Evolutionary conservation across 2,113 vertebrate species (phyloP).

Genomic region (Saguinus midas): DNA sequence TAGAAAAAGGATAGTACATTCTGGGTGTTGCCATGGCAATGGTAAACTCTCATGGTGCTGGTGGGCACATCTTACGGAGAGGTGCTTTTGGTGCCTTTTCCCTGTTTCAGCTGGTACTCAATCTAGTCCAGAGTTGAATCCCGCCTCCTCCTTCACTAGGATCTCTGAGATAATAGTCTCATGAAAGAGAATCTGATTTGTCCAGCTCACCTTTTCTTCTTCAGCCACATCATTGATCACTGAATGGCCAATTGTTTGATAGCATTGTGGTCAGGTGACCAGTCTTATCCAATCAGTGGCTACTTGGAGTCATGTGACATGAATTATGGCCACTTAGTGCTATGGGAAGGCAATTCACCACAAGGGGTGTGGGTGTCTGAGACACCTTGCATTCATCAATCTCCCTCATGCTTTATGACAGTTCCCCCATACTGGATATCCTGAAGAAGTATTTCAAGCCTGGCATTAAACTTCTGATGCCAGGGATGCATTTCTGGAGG

Average conservation of each 20-base stretch:
- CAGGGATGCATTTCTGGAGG: neutral
- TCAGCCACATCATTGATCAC: neutral
- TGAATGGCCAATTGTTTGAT: neutral
- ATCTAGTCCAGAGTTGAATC: too few relatives aligned
- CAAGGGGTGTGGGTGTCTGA: neutral
- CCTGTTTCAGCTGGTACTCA: too few relatives aligned
- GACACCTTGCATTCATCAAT: accelerated
- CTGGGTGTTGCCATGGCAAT: too few relatives aligned
- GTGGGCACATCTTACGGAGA: too few relatives aligned
- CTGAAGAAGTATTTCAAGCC: neutral
- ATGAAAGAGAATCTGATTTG: neutral
- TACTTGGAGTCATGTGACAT: neutral
- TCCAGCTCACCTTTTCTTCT: neutral
- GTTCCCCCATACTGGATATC: neutral
- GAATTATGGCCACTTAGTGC: neutral
- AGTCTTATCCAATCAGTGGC: neutral
- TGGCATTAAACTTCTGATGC: neutral
- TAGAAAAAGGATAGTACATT: too few relatives aligned
- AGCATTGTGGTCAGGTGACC: neutral
- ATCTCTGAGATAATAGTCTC: neutral
- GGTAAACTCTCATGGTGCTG: too few relatives aligned
- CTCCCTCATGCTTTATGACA: neutral
- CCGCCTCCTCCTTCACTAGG: too few relatives aligned
- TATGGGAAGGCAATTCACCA: neutral
- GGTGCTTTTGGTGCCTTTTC: too few relatives aligned